Evolutionary conservation across 2,113 vertebrate species (phyloP).

Genomic region (Sclerurus mexicanus): DNA sequence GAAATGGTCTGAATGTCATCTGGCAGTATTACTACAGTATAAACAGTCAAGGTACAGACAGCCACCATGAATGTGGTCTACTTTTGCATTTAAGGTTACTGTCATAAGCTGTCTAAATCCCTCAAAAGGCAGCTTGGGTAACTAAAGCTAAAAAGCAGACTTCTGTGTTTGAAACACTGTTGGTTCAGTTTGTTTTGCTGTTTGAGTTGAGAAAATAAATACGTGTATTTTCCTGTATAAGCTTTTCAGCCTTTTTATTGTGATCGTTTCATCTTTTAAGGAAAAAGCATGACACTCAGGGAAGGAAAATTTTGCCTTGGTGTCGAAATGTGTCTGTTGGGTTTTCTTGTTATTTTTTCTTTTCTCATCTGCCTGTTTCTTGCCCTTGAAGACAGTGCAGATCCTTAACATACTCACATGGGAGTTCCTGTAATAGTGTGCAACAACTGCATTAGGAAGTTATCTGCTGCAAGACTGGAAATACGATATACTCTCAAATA

Average conservation of each 20-base stretch:
- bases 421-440: background rate
- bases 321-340: background rate
- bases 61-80: background rate
- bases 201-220: background rate
- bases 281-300: background rate
- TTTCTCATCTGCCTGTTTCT: background rate
- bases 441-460: background rate
- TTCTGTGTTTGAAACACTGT: background rate
- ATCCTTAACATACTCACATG: rapidly evolving
- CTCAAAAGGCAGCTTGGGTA: background rate
- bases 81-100: background rate
- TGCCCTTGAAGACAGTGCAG: background rate
- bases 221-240: background rate
- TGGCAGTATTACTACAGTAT: background rate
- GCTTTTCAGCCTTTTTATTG: background rate
- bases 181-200: background rate
- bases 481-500: background rate
- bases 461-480: background rate
- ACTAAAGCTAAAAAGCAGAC: background rate
- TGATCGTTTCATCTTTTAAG: background rate
- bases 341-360: background rate
- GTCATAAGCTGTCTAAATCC: background rate
- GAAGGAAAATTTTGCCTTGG: background rate
- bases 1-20: background rate
- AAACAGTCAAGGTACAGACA: background rate